Evolutionary conservation across 2,888 invertebrate species (phyloP), one percentile per base, ranked within the genome.

Genomic region (Tiliacea aurago): DNA sequence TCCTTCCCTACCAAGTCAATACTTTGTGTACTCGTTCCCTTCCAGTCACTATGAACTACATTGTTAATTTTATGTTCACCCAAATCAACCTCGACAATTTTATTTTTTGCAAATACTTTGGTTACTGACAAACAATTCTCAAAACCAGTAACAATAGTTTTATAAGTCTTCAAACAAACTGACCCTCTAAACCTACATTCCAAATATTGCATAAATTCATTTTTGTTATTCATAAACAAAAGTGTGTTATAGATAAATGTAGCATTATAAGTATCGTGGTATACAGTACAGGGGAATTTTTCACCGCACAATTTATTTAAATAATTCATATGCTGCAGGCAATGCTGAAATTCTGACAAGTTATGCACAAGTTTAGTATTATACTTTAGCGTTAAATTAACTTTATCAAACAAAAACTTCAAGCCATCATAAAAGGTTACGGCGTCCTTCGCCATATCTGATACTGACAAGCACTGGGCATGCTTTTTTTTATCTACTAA

Each of bases 261-360:
- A 0, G 85, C 85, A 59, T 91, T 91, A 41, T 86, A 87, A 0
- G 87, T 78, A 18, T 83, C 75, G 43, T 87, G 78, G 64, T 87
- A 90, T 0, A 79, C 53, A 0, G 91, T 90, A 64, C 83, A 68
- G 20, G 80, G 76, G 1, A 86, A 65, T 13, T 65, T 67, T 51
- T 82, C 78, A 6, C 88, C 88, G 55, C 90, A 89, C n/a, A 91
- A 55, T 64, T 77, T 87, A 63, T 90, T 89, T 43, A 91, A 85
- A 81, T 89, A 88, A 77, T 91, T 91, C 83, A 91, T 86, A 73
- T 90, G 89, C 65, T 91, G 89, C 55, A 91, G 73, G 56, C 91
- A 90, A 80, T 91, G 91, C 69, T 88, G 87, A 37, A 91, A 91
- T 70, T 91, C 91, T 0, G 89, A 84, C n/a, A 91, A 74, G 49